Conservation (phyloP, 2,797 vertebrate species). For the Pterois miles region DNA sequence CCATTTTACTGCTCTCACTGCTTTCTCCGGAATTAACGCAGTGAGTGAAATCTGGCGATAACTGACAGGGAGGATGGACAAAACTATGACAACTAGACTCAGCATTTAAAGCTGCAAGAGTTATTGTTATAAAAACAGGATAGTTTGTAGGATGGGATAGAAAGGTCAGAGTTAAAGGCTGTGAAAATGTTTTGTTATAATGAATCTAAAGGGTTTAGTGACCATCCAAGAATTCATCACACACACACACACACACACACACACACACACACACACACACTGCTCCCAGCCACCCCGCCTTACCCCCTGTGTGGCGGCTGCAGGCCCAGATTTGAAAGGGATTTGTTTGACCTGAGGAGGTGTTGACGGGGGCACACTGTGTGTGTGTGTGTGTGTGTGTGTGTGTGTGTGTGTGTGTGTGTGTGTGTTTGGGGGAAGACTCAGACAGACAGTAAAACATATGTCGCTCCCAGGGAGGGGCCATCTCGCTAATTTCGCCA, state of each 20-base stretch:
- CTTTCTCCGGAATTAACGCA: not conserved
- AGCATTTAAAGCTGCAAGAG: fast-evolving
- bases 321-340: slow-evolving; percentile 85
- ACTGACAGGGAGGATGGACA: not conserved
- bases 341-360: slow-evolving; percentile 79
- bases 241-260: slow-evolving; percentile 21
- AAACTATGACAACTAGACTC: not conserved
- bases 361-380: slow-evolving; percentile 45
- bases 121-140: not conserved
- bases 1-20: not conserved
- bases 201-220: slow-evolving; percentile 19
- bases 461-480: slow-evolving; percentile 80
- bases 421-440: slow-evolving; percentile 15
- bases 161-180: not conserved
- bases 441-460: slow-evolving; percentile 86
- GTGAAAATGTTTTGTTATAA: not conserved
- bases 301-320: slow-evolving; percentile 74
- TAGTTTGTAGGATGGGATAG: not conserved
- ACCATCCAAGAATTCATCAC: slow-evolving; percentile 34
- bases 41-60: not conserved
- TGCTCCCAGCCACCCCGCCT: slow-evolving; percentile 35
- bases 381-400: slow-evolving; percentile 38
- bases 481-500: slow-evolving; percentile 78
- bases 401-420: slow-evolving; percentile 37
- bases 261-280: slow-evolving; percentile 24